These are phyloP conservation scores for Paratrypauchen microcephalus DNA, from an alignment of 2,797 vertebrate genomes.

Conservation along the genomic window DNA sequence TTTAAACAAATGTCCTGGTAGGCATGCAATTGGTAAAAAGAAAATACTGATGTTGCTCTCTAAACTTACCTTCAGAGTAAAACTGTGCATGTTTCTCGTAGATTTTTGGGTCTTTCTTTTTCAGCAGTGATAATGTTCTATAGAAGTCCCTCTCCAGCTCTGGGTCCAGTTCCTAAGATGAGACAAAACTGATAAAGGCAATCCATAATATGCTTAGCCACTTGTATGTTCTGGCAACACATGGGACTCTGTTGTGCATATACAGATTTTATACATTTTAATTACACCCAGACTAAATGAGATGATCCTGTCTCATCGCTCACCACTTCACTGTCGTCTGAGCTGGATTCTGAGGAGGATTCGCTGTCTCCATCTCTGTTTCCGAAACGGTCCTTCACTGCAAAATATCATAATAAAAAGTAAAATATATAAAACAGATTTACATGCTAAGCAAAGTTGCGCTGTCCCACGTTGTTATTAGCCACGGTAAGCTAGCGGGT, in stretches of 20 bases:
- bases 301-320: constrained; percentile 25
- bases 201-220: not conserved
- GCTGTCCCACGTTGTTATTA: constrained; percentile 30
- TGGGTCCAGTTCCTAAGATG: constrained; percentile 81
- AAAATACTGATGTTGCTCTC: not conserved
- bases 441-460: not conserved
- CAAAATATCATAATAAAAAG: no score
- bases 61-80: constrained; percentile 74
- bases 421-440: rapidly evolving
- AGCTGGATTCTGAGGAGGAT: constrained; percentile 82
- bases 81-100: constrained; percentile 83
- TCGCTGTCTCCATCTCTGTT: constrained; percentile 59
- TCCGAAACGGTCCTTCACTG: constrained; percentile 90
- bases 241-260: no score
- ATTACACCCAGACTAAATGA: not conserved
- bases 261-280: no score
- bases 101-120: constrained; percentile 89
- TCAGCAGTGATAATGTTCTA: constrained; percentile 86
- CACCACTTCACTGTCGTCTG: constrained; percentile 82
- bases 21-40: not conserved
- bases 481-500: constrained; percentile 32
- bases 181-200: not conserved
- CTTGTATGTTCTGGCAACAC: not conserved
- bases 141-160: constrained; percentile 86
- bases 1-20: not conserved